Conservation (phyloP, 1,140 invertebrate genomes). For the Ceratosolen fusciceps region DNA sequence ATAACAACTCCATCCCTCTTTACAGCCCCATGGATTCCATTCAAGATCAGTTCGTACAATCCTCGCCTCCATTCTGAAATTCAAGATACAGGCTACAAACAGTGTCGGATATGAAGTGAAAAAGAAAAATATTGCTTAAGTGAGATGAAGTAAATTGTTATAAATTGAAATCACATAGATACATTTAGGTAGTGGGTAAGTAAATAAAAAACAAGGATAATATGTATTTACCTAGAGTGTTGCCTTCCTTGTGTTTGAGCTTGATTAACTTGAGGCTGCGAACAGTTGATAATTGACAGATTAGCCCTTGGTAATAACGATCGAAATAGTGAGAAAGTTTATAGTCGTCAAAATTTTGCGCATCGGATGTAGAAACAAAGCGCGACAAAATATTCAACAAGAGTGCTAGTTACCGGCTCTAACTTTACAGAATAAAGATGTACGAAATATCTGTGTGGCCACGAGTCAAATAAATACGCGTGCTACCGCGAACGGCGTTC, state of each 20-base stretch:
- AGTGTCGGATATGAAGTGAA: too few species aligned
- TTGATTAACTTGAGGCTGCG: conserved; percentile 71
- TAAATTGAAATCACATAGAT: too few species aligned
- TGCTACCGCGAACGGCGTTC: neutral
- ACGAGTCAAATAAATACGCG: neutral
- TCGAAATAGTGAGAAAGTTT: conserved; percentile 52
- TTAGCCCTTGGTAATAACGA: conserved; percentile 53
- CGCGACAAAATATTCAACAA: conserved; percentile 43
- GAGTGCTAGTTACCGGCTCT: neutral
- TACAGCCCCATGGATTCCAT: conserved; percentile 78
- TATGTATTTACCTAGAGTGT: conserved; percentile 62
- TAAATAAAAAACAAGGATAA: neutral
- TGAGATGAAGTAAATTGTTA: too few species aligned
- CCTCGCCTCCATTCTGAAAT: conserved; percentile 69
- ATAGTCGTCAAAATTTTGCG: neutral
- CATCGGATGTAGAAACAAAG: conserved; percentile 49
- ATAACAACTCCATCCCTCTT: conserved; percentile 81
- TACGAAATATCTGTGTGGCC: neutral
- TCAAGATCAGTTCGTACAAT: conserved; percentile 77
- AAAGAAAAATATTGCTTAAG: too few species aligned
- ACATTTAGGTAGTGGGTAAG: neutral
- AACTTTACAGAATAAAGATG: neutral
- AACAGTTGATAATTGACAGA: conserved; percentile 69
- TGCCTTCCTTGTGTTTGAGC: conserved; percentile 69
- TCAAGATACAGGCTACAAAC: neutral